Percentiles rank a stretch among this genome's conserved stretches.
Evolutionary conservation across 2,113 vertebrate species (phyloP).

Genomic region (Odobenus rosmarus): DNA sequence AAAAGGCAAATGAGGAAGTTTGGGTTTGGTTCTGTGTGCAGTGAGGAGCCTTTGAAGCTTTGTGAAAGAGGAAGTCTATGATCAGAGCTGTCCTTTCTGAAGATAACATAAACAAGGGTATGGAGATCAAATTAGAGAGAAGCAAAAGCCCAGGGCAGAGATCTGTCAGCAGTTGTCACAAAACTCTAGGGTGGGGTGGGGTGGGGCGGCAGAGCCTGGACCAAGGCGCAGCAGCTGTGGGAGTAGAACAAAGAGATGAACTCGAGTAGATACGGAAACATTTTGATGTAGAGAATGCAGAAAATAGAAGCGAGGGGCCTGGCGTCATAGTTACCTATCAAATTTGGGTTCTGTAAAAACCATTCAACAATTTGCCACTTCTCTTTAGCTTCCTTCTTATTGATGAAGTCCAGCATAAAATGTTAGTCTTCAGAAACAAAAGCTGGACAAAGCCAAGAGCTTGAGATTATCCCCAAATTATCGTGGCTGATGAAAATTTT

Average conservation of each 20-base stretch:
- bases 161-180: background rate
- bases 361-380: background rate
- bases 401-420: background rate
- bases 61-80: background rate
- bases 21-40: background rate
- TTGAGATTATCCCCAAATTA: background rate
- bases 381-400: background rate
- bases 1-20: background rate
- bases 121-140: slow-evolving; percentile 32
- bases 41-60: background rate
- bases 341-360: background rate
- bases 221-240: background rate
- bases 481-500: background rate
- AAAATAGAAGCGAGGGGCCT: background rate
- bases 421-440: slow-evolving; percentile 20
- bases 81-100: slow-evolving; percentile 1
- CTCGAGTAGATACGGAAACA: background rate
- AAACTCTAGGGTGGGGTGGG: background rate
- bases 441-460: background rate
- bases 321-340: background rate
- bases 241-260: background rate
- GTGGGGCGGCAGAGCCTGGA: background rate
- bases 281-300: background rate
- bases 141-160: background rate
- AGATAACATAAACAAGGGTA: background rate